phyloP scores from a whole-genome alignment of 2,113 vertebrate species.

The Piprites chloris region DNA sequence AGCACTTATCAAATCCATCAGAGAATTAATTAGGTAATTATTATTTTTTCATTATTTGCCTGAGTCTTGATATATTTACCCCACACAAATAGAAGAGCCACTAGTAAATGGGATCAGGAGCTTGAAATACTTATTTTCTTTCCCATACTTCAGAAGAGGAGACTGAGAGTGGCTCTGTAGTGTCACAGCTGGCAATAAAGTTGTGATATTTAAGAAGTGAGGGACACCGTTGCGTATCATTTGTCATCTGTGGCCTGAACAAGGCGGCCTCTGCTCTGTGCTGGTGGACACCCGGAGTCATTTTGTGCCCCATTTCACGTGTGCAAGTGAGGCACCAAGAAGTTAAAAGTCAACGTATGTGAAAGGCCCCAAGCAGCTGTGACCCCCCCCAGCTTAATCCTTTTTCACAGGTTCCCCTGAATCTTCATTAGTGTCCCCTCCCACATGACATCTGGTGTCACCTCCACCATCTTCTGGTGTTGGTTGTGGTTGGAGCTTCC shows the following conservation, averaged over 20 bases:
- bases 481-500: not conserved
- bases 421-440: not conserved
- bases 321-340: not conserved
- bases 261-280: not conserved
- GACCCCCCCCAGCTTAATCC: not conserved
- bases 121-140: not conserved
- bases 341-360: not conserved
- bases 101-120: not conserved
- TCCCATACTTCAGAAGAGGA: not conserved
- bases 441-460: rapidly evolving
- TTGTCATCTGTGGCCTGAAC: not conserved
- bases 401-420: not conserved
- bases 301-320: not conserved
- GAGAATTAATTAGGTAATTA: slow-evolving; percentile 34
- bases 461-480: not conserved
- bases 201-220: not conserved
- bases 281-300: rapidly evolving
- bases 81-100: not conserved
- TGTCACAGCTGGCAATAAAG: not conserved
- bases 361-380: not conserved
- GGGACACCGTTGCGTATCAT: not conserved
- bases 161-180: not conserved
- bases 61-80: not conserved
- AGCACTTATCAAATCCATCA: slow-evolving; percentile 47
- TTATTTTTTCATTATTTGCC: slow-evolving; percentile 43